Conservation (phyloP, 2,888 invertebrate species). For the Neoscelio sp. region DNA sequence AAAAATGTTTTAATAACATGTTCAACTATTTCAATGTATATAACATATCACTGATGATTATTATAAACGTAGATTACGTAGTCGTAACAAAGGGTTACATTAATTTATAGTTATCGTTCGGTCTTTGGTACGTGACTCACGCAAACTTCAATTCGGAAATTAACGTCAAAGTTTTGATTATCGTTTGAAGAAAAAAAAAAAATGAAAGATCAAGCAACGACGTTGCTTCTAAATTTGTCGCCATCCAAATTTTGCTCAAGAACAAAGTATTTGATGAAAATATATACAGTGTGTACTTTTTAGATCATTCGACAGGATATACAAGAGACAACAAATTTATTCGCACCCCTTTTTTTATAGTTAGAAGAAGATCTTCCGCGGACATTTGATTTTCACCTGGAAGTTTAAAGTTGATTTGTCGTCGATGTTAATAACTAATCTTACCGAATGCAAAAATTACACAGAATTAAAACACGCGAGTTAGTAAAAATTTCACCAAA, state of each 20-base stretch:
- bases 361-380: too few relatives aligned
- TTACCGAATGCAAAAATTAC: too few relatives aligned
- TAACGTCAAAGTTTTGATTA: not conserved
- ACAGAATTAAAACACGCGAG: constrained; percentile 13
- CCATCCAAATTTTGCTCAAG: constrained; percentile 64
- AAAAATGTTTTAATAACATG: not conserved
- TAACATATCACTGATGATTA: constrained; percentile 57
- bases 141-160: too few relatives aligned
- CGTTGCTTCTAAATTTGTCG: constrained; percentile 54
- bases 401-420: constrained; percentile 48
- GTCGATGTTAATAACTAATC: too few relatives aligned
- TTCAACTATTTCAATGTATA: constrained; percentile 52
- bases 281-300: constrained; percentile 42
- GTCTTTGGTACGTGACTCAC: constrained; percentile 10
- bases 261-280: constrained; percentile 57
- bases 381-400: constrained; percentile 16
- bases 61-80: constrained; percentile 24
- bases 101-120: constrained; percentile 11
- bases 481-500: constrained; percentile 35
- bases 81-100: constrained; percentile 15
- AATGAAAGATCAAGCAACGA: constrained; percentile 25
- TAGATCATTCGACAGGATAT: constrained; percentile 41
- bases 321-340: too few relatives aligned
- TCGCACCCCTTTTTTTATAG: constrained; percentile 24
- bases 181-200: constrained; percentile 1